Evolutionary conservation across 2,113 vertebrate genomes (phyloP).

Genomic region (Malaclemys terrapin): DNA sequence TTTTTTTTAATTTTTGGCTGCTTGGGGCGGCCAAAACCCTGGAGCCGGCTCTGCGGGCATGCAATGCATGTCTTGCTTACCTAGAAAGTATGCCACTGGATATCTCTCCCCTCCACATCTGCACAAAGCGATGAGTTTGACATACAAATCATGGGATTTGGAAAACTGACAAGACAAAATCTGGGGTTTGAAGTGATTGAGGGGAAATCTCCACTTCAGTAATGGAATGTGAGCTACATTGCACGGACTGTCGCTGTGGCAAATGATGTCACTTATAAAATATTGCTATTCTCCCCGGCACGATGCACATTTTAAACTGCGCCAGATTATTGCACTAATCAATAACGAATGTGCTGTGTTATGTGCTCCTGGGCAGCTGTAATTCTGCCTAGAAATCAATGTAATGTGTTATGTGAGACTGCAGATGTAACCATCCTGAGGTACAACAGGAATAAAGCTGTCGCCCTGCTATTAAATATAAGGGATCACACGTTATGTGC

Average conservation of each 20-base stretch:
- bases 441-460: neutral
- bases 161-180: neutral
- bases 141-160: neutral
- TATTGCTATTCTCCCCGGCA: neutral
- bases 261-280: neutral
- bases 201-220: neutral
- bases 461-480: neutral
- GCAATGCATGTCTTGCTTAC: neutral
- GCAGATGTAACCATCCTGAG: neutral
- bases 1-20: too few species aligned
- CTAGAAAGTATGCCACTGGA: neutral
- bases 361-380: neutral
- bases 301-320: neutral
- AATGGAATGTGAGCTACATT: neutral
- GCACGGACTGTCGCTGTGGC: neutral
- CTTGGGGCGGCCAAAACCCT: too few species aligned
- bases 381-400: neutral
- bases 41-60: neutral
- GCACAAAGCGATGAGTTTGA: neutral
- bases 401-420: neutral
- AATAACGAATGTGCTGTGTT: neutral
- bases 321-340: neutral
- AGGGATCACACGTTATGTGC: neutral
- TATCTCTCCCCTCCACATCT: neutral
- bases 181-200: conserved; percentile 12